These are phyloP conservation scores for Araneus ventricosus DNA, from an alignment of 1,140 invertebrate species.

Conservation along the genomic window DNA sequence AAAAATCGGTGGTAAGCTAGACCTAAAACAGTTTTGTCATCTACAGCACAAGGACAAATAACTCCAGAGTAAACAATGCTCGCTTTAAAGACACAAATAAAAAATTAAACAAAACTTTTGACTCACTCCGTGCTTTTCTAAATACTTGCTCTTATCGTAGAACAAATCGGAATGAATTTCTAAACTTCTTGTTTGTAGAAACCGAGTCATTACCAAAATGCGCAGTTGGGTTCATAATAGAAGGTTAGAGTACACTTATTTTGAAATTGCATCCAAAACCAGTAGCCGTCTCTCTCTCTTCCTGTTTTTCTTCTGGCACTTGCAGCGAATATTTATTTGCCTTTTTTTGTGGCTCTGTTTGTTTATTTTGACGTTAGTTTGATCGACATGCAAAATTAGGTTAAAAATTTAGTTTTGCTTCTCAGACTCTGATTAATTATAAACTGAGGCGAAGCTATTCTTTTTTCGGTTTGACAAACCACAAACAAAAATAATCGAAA, in stretches of 20 bases:
- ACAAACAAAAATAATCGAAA: not conserved
- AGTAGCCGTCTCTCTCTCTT: not conserved
- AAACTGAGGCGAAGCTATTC: not conserved
- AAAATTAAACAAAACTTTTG: not conserved
- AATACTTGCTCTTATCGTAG: not conserved
- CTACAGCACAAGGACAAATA: not conserved
- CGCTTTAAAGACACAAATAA: not conserved
- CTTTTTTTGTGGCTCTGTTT: not conserved
- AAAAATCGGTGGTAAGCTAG: too few species aligned
- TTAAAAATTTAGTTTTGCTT: not conserved
- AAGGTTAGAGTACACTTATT: slow-evolving; percentile 9
- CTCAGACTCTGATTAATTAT: not conserved
- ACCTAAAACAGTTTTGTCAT: not conserved
- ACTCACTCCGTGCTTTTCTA: not conserved
- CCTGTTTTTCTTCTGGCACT: not conserved
- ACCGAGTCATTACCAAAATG: slow-evolving; percentile 3
- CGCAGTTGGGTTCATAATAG: not conserved
- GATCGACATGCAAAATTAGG: not conserved
- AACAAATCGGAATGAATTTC: not conserved
- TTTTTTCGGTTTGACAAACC: not conserved
- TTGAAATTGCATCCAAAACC: not conserved
- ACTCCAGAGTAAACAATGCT: not conserved
- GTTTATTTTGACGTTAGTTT: not conserved
- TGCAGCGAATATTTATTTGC: not conserved
- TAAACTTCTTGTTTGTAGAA: slow-evolving; percentile 12